A percentile compares a stretch with the other conserved stretches of the same genome.
phyloP scores from a whole-genome alignment of 2,797 vertebrate genomes.

The Smutsia gigantea region DNA sequence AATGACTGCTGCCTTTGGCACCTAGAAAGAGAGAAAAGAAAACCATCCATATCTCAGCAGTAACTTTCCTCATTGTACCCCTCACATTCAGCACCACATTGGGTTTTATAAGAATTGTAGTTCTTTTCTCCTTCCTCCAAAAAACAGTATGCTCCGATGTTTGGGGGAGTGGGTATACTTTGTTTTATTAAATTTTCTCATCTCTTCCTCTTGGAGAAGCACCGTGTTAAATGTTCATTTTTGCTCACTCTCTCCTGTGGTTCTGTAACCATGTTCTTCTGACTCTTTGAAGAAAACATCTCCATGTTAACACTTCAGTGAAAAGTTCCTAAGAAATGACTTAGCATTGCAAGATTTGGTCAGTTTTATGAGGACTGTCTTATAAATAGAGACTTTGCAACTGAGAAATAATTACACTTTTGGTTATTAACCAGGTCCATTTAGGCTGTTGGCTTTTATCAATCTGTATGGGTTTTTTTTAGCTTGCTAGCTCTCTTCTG shows the following conservation, averaged over 20 bases:
- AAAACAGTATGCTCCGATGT: neutral
- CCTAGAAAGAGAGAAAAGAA: slow-evolving; percentile 72
- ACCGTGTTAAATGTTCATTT: neutral
- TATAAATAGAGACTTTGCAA: neutral
- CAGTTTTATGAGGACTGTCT: neutral
- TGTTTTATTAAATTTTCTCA: slow-evolving; percentile 62
- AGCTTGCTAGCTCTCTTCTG: neutral
- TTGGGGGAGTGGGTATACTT: slow-evolving; percentile 57
- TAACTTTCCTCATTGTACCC: slow-evolving; percentile 54
- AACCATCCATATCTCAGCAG: slow-evolving; percentile 58
- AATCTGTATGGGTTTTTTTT: neutral
- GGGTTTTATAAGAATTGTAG: slow-evolving; percentile 40
- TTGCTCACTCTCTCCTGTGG: neutral
- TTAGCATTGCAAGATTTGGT: neutral
- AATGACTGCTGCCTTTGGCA: slow-evolving; percentile 77
- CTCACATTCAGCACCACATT: slow-evolving; percentile 32
- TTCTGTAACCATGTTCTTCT: neutral
- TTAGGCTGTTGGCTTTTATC: neutral
- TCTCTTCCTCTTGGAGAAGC: slow-evolving; percentile 2
- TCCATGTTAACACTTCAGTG: neutral
- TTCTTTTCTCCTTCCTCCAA: slow-evolving; percentile 32
- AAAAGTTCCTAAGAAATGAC: neutral
- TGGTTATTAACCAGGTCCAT: neutral
- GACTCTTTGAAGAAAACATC: slow-evolving; percentile 23
- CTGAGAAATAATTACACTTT: neutral